These are phyloP conservation scores for Pachycephus smyrnensis DNA, from an alignment of 2,888 invertebrate species.

Conservation along the genomic window DNA sequence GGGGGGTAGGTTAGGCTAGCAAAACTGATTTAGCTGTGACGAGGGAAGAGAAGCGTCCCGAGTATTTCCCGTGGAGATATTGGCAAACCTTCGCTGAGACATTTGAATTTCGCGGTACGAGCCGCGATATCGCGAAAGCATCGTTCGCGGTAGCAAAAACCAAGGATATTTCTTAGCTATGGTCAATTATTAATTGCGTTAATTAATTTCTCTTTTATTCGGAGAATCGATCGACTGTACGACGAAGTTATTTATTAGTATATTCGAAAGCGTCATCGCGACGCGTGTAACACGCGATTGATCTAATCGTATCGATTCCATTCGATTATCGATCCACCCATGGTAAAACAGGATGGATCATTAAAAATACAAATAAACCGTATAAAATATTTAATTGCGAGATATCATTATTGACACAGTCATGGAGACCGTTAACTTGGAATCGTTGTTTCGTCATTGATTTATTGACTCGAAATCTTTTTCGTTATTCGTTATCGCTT, in stretches of 20 bases:
- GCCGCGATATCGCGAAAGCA: not conserved
- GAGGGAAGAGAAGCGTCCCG: conserved; percentile 16
- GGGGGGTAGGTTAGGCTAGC: conserved; percentile 27
- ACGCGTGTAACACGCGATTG: not conserved
- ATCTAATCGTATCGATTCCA: not conserved
- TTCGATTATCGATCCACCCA: too few species aligned
- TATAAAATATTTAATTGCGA: not conserved
- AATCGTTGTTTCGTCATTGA: not conserved
- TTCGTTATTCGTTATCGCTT: not conserved
- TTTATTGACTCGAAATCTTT: not conserved
- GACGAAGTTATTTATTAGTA: conserved; percentile 28
- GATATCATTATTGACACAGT: not conserved
- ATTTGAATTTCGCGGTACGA: not conserved
- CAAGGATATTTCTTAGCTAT: not conserved
- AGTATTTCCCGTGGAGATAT: conserved; percentile 55
- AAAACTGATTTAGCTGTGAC: conserved; percentile 23
- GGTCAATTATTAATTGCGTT: not conserved
- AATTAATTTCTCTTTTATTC: not conserved
- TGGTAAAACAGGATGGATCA: not conserved
- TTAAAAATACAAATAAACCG: not conserved
- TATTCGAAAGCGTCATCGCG: conserved; percentile 30
- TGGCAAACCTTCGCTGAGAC: conserved; percentile 70
- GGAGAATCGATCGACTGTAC: conserved; percentile 50
- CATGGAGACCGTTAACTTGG: not conserved
- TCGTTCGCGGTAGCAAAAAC: not conserved